A percentile compares a stretch with the other conserved stretches of the same genome.
These are phyloP conservation scores for Virgularia gustaviana DNA, from an alignment of 92 coral and sea anemone genomes.

Conservation along the genomic window DNA sequence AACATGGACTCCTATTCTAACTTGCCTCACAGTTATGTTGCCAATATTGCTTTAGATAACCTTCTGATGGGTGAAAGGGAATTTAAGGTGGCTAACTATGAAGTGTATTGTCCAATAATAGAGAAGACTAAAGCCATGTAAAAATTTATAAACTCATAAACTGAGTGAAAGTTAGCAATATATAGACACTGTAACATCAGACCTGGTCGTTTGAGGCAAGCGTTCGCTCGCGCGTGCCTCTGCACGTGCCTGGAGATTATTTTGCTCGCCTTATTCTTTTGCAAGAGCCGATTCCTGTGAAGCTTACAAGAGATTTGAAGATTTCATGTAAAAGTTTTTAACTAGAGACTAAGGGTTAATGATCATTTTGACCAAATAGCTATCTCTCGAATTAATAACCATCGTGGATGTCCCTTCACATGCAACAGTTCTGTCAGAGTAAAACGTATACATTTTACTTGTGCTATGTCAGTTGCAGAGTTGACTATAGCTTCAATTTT, in stretches of 20 bases:
- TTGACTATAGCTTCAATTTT: conserved; percentile 37
- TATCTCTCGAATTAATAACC: conserved; percentile 63
- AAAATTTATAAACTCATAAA: background rate
- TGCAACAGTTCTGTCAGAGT: conserved; percentile 45
- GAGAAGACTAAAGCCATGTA: background rate
- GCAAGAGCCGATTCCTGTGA: no score
- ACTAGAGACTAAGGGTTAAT: no score
- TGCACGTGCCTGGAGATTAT: no score
- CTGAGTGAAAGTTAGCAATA: no score
- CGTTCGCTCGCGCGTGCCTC: no score
- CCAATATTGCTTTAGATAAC: conserved; percentile 61
- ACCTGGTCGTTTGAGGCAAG: no score
- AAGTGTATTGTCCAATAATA: conserved; percentile 63
- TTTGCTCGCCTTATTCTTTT: no score
- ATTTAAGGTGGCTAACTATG: conserved; percentile 80
- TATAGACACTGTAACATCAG: no score
- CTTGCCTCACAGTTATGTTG: conserved; percentile 87
- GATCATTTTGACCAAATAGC: conserved; percentile 57
- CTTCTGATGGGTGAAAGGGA: conserved; percentile 79
- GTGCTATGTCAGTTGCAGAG: conserved; percentile 4
- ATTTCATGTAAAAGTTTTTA: no score
- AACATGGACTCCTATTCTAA: conserved; percentile 74
- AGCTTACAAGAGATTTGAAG: no score
- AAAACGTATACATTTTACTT: conserved; percentile 53
- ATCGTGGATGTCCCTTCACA: conserved; percentile 39